Evolutionary conservation across 2,888 invertebrate species (phyloP).

Genomic region (Oligia fasciuncula): DNA sequence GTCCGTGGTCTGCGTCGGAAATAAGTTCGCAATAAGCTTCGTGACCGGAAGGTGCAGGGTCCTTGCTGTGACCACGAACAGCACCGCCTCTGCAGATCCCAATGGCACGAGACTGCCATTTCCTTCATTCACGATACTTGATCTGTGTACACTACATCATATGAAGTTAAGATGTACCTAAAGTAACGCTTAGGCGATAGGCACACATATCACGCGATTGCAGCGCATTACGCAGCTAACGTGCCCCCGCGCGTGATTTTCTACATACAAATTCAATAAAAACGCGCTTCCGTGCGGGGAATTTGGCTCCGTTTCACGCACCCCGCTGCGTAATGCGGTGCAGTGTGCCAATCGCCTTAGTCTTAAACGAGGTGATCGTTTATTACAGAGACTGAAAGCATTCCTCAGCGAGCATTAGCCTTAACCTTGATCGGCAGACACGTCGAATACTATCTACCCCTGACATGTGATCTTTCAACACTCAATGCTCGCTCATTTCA

Average conservation of each 20-base stretch:
- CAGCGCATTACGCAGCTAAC: too few species aligned
- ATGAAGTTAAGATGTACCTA: background rate
- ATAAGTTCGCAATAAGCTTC: constrained; percentile 72
- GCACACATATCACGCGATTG: too few species aligned
- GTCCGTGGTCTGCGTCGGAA: constrained; percentile 71
- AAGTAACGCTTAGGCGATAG: background rate
- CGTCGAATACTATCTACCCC: background rate
- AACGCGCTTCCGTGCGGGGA: too few species aligned
- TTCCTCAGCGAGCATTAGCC: constrained; percentile 22
- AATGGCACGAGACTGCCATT: constrained; percentile 44
- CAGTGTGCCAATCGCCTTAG: too few species aligned
- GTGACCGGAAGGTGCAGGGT: constrained; percentile 79
- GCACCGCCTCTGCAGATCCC: constrained; percentile 43
- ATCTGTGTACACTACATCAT: background rate
- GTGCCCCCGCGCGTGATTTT: too few species aligned
- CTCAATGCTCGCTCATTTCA: constrained; percentile 7
- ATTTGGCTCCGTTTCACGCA: too few species aligned
- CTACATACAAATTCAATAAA: too few species aligned
- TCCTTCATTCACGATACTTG: constrained; percentile 46
- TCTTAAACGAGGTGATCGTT: background rate
- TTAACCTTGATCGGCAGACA: constrained; percentile 38
- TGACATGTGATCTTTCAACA: constrained; percentile 28
- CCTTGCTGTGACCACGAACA: constrained; percentile 71
- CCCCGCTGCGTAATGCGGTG: too few species aligned
- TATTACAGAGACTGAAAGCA: constrained; percentile 25